These are phyloP conservation scores for Tipula lateralis DNA, from an alignment of 2,888 invertebrate genomes.

Conservation along the genomic window DNA sequence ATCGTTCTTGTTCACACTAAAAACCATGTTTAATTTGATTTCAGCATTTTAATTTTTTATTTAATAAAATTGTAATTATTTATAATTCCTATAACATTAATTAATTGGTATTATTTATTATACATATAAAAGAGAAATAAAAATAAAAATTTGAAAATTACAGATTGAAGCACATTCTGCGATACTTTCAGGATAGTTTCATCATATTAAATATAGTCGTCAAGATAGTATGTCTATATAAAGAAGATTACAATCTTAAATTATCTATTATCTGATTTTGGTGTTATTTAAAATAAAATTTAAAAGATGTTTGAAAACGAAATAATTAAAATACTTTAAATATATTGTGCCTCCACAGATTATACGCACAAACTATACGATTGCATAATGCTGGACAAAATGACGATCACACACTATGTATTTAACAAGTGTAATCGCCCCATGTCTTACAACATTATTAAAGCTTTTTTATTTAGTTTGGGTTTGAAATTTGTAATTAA, in stretches of 20 bases:
- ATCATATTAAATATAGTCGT: neutral
- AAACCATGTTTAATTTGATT: neutral
- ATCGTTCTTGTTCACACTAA: no score
- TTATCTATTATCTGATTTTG: neutral
- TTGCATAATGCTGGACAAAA: neutral
- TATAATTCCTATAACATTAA: neutral
- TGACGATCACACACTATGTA: neutral
- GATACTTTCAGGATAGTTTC: neutral
- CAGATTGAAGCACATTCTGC: neutral
- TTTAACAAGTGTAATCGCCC: neutral
- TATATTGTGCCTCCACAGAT: neutral
- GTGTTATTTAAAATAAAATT: neutral
- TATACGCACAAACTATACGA: neutral
- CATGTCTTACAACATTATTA: neutral
- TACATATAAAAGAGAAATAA: neutral
- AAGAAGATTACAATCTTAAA: neutral
- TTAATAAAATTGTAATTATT: neutral
- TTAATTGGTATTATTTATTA: neutral
- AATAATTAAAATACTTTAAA: neutral
- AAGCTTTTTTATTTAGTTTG: neutral
- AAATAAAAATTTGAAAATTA: neutral
- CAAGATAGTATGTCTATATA: neutral
- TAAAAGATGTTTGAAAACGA: slow-evolving; percentile 24
- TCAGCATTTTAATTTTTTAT: neutral
- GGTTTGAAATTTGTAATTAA: neutral